Base-by-base conservation (phyloP, 2,888 invertebrate species). In the Sminthurides aquaticus region DNA sequence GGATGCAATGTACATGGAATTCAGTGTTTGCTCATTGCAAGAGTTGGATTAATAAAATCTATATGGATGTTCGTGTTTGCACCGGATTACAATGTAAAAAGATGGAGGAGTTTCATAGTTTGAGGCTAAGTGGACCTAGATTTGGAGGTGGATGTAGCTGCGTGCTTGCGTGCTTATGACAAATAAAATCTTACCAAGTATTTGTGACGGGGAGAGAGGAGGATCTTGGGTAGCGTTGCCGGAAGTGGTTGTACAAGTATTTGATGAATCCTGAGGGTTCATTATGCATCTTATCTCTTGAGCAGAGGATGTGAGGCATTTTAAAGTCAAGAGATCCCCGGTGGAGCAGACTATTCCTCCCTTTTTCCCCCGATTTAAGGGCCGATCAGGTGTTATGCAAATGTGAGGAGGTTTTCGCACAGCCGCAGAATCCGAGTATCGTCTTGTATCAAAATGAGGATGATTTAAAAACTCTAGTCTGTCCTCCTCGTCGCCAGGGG, bases 281-380 rank as follows among this genome's bases (percentile, higher is more conserved):
- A 60, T 69, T 64, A 57, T 64, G 57, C 43, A 66, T 22, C 67
- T 49, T 27, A 73, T 73, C 67, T 73, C 73, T 65, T 71, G 71
- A 15, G 73, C 73, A 26, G 71, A 72, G n/a, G 71, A 72, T 29
- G 73, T 73, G 65, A 73, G 71, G 64, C 73, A 73, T 71, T 72
- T 71, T 22, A 73, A 64, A 49, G 73, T 69, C 49, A 67, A 67
- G 49, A 73, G 62, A 58, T 73, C 73, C 11, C 70, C 72, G 2
- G 70, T 72, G 63, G 70, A 68, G 62, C 69, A 67, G 43, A 65
- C 69, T 56, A 71, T 69, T 24, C 71, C 71, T n/a, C 67, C 28
- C 54, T 68, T 54, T 55, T 55, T 57, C 24, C 56, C 29, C 1
- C 25, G 28, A 22, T 49, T 59, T 48, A 49, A 25, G 8, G 24